Conservation (phyloP, 1,140 invertebrate species). For the Homarus americanus region DNA sequence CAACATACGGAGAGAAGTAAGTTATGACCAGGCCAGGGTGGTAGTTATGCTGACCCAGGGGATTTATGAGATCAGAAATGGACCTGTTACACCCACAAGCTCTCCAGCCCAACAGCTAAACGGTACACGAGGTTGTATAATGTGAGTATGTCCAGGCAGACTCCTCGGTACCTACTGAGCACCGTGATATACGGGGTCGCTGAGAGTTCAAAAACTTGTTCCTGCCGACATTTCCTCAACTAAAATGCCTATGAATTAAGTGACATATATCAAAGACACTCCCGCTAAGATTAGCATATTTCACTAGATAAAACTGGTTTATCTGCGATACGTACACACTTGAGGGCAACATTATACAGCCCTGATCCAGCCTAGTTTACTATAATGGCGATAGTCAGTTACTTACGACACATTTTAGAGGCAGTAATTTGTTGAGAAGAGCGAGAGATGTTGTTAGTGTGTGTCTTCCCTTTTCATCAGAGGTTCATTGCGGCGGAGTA, state of each 20-base stretch:
- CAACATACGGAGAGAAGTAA: too few relatives aligned
- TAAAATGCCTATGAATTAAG: background rate
- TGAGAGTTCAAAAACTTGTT: background rate
- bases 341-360: background rate
- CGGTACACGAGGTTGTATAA: background rate
- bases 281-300: background rate
- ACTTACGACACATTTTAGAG: background rate
- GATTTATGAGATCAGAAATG: too few relatives aligned
- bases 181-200: background rate
- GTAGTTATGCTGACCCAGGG: too few relatives aligned
- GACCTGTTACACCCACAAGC: too few relatives aligned
- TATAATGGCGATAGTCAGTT: background rate
- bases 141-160: background rate
- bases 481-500: too few relatives aligned
- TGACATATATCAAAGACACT: background rate
- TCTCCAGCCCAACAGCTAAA: background rate
- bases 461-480: too few relatives aligned
- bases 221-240: background rate
- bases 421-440: background rate
- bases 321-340: background rate
- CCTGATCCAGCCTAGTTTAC: background rate
- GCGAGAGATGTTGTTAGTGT: too few relatives aligned
- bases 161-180: background rate
- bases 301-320: background rate
- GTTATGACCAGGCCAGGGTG: too few relatives aligned